Conservation (phyloP, 1,140 invertebrate species). For the silkworm (Bombyx mori) region DNA sequence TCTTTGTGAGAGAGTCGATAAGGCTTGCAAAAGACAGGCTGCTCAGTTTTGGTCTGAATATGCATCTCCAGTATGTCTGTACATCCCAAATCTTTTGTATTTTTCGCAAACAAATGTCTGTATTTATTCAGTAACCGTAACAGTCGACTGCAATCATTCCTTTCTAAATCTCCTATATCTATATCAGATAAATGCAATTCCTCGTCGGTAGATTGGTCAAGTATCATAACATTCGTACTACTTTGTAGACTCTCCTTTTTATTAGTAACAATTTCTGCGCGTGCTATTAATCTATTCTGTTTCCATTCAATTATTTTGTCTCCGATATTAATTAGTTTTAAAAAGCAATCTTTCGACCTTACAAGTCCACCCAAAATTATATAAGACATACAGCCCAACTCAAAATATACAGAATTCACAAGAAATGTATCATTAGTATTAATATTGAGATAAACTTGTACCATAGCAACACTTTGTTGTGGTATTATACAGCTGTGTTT, state of each 20-base stretch:
- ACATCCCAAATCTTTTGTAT: constrained; percentile 16
- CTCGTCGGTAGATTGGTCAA: neutral
- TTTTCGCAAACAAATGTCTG: constrained; percentile 12
- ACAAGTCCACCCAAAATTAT: neutral
- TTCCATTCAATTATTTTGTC: neutral
- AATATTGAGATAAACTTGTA: no score
- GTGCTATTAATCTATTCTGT: neutral
- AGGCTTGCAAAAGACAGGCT: constrained; percentile 20
- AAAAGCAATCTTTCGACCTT: no score
- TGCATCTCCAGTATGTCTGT: constrained; percentile 18
- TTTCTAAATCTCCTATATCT: neutral
- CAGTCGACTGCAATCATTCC: neutral
- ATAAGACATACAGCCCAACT: no score
- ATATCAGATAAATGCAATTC: constrained; percentile 1
- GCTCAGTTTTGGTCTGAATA: constrained; percentile 12
- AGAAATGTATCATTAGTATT: neutral
- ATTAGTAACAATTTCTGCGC: neutral
- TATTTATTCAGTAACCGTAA: constrained; percentile 10
- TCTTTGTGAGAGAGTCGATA: constrained; percentile 21
- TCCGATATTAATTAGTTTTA: neutral
- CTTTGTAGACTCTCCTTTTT: neutral
- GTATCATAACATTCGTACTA: neutral
- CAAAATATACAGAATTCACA: neutral
- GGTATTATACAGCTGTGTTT: no score
- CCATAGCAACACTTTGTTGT: no score